These are phyloP conservation scores for Oopsacas minuta DNA, from an alignment of 37 sponge, comb jelly and placozoan genomes.

Conservation along the genomic window DNA sequence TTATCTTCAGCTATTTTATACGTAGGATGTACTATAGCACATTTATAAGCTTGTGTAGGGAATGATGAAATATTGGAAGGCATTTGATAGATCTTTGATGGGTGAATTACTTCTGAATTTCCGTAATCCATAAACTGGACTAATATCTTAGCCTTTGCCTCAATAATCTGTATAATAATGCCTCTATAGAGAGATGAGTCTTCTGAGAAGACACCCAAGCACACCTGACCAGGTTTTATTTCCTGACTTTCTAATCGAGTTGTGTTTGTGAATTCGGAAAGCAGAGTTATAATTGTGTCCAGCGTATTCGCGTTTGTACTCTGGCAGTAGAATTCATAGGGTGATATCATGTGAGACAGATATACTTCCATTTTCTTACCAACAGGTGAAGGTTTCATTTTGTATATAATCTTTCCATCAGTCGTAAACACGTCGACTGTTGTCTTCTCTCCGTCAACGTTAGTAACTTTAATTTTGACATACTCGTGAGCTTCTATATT, in stretches of 20 bases:
- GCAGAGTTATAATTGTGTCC: background rate
- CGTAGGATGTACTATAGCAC: background rate
- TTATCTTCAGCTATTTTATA: background rate
- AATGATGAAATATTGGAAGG: conserved; percentile 8
- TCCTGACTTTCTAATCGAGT: background rate
- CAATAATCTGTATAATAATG: background rate
- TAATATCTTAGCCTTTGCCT: background rate
- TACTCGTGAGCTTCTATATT: background rate
- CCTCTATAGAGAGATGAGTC: background rate
- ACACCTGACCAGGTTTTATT: background rate
- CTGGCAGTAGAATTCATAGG: background rate
- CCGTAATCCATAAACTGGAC: conserved; percentile 13
- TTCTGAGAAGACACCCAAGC: background rate
- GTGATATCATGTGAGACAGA: background rate
- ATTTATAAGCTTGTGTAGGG: background rate
- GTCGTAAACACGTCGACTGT: background rate
- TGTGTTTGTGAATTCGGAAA: background rate
- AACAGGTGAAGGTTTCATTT: conserved; percentile 8
- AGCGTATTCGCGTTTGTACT: background rate
- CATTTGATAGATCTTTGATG: conserved; percentile 9
- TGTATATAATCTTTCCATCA: background rate
- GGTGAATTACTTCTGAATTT: background rate
- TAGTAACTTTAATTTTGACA: background rate
- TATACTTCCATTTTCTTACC: background rate
- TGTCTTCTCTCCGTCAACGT: conserved; percentile 9